A percentile compares a stretch with the other conserved stretches of the same genome.
These are phyloP conservation scores for Sus cebifrons DNA, from an alignment of 2,797 vertebrate genomes.

Conservation along the genomic window DNA sequence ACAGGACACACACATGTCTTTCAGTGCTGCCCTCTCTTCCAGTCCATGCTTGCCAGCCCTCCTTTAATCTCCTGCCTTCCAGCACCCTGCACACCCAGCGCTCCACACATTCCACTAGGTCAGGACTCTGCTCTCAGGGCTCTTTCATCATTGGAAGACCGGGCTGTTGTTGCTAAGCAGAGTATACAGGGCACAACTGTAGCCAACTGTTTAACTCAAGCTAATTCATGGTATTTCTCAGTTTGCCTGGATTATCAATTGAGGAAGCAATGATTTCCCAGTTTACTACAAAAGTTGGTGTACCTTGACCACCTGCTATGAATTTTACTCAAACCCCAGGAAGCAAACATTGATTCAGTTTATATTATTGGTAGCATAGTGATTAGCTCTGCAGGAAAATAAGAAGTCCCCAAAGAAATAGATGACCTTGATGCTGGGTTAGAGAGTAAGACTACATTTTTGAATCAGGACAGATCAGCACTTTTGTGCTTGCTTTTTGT, in stretches of 20 bases:
- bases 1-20: slow-evolving; percentile 82
- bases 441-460: not conserved
- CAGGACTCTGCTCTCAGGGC: slow-evolving; percentile 73
- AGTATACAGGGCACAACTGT: slow-evolving; percentile 73
- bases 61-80: slow-evolving; percentile 88
- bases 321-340: not conserved
- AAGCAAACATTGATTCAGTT: not conserved
- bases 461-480: not conserved
- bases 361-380: slow-evolving; percentile 35
- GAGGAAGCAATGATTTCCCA: slow-evolving; percentile 73
- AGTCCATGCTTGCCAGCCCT: slow-evolving; percentile 81
- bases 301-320: not conserved
- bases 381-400: not conserved
- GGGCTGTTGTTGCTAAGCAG: slow-evolving; percentile 71
- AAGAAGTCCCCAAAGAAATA: slow-evolving; percentile 9
- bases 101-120: slow-evolving; percentile 86
- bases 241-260: slow-evolving; percentile 72
- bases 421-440: not conserved
- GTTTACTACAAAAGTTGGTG: slow-evolving; percentile 60
- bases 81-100: slow-evolving; percentile 85
- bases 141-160: slow-evolving; percentile 81
- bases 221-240: slow-evolving; percentile 64
- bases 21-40: slow-evolving; percentile 78
- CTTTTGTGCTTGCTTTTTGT: not conserved
- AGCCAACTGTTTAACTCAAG: slow-evolving; percentile 72